Conservation (phyloP, 1,140 invertebrate species). For the Eufriesea mexicana region DNA sequence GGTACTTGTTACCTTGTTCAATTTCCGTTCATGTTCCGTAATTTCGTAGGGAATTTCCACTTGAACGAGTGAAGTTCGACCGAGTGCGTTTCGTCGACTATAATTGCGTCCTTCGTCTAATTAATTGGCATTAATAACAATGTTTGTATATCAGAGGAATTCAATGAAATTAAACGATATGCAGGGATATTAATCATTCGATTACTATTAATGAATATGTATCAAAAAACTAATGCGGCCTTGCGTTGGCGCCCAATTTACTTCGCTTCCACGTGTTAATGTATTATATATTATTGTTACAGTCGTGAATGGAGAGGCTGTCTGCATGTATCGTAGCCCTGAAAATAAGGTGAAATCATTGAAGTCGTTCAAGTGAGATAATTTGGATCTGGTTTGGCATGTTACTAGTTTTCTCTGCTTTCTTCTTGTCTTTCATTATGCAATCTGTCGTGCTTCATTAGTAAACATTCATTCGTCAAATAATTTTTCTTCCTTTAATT, state of each 20-base stretch:
- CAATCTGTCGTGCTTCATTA: not conserved
- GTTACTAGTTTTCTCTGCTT: constrained; percentile 28
- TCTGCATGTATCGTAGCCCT: constrained; percentile 7
- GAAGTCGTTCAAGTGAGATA: constrained; percentile 52
- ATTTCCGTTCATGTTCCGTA: not conserved
- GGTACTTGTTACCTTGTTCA: not conserved
- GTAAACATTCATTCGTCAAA: no score
- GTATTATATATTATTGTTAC: constrained; percentile 39
- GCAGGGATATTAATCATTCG: constrained; percentile 11
- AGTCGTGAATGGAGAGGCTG: constrained; percentile 37
- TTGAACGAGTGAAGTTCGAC: not conserved
- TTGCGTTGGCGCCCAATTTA: not conserved
- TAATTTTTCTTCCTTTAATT: not conserved
- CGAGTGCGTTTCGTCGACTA: no score
- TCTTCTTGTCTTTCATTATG: no score
- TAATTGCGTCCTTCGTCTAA: not conserved
- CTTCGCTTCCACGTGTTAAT: constrained; percentile 10
- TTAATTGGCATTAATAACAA: constrained; percentile 3
- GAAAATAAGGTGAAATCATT: constrained; percentile 28
- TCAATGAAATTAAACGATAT: not conserved
- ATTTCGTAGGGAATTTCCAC: not conserved
- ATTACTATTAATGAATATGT: constrained; percentile 13
- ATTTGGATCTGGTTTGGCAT: constrained; percentile 32
- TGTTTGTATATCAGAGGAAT: not conserved
- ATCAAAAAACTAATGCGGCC: not conserved